Base-by-base conservation (phyloP, 2,797 vertebrate species). In the Avahi laniger region DNA sequence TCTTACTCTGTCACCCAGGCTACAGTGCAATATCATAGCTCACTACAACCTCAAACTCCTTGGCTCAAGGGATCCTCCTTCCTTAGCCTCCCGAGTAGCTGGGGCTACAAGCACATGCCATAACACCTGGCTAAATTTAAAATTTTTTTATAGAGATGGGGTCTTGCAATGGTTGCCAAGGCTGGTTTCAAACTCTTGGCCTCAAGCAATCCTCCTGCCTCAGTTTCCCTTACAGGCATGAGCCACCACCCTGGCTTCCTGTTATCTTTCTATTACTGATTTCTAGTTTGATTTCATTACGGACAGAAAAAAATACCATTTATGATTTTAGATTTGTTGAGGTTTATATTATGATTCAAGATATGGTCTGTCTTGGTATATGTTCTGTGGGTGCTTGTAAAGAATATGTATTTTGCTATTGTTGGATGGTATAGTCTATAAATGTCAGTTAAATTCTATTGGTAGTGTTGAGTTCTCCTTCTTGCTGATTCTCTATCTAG, bases 241-340 rank as follows among this genome's bases (percentile, higher is more conserved):
- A 57, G 24, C 24, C 24, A 26, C 54, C 24, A 10, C 24, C 22
- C 54, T 4, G 9, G 9, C 24, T 9, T 4, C 59, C 28, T 41
- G 5, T 91, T 91, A 33, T 57, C 46, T 54, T 65, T 89, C 54
- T 90, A 38, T 89, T 93, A 35, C 65, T 80, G 46, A 95, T 50
- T 73, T 78, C 50, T 93, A 75, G 80, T 85, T 93, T 79, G 26
- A 72, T 75, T 80, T 22, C 78, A 57, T 82, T 95, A 41, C 82
- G 7, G 5, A 52, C 67, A 67, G 80, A 96, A 88, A 91, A 22
- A 96, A 93, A 81, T 76, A 69, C 41, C 81, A 18, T 48, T 12
- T 59, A 41, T 41, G 41, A 67, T 86, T 96, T 75, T 67, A 96
- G 75, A 65, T 86, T 82, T 95, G 7, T 92, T 81, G 41, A 93